Evolutionary conservation across 2,888 invertebrate genomes (phyloP).

Genomic region (Glyphotaelius pellucidus): DNA sequence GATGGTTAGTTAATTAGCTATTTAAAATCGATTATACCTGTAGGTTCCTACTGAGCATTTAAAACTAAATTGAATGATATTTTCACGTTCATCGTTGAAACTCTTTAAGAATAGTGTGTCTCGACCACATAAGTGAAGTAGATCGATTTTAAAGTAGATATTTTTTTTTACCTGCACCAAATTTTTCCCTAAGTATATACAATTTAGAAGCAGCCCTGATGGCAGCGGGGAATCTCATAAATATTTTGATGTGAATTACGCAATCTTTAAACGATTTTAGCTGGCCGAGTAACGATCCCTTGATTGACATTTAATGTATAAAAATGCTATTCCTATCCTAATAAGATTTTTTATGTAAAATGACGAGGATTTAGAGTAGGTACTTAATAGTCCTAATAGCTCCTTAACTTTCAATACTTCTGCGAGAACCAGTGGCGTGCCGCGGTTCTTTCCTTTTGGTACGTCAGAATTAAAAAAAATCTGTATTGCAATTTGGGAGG

Average conservation of each 20-base stretch:
- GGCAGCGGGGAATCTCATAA: conserved; percentile 4
- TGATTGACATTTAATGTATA: not conserved
- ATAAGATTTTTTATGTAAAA: not conserved
- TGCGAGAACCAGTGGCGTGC: not conserved
- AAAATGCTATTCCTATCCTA: not conserved
- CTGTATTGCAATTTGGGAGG: too few species aligned
- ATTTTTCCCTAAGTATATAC: not conserved
- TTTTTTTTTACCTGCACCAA: not conserved
- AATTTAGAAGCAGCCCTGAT: not conserved
- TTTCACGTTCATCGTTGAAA: too few species aligned
- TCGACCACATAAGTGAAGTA: not conserved
- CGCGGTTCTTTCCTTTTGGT: not conserved
- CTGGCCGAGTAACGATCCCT: conserved; percentile 11
- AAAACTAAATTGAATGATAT: too few species aligned
- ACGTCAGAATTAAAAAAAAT: not conserved
- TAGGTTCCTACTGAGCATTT: too few species aligned
- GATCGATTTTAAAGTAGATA: not conserved
- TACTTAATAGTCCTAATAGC: not conserved
- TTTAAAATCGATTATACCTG: too few species aligned
- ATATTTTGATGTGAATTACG: conserved; percentile 37
- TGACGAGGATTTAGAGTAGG: conserved; percentile 2
- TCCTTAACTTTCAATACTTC: not conserved
- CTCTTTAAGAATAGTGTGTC: too few species aligned
- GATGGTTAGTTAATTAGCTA: too few species aligned
- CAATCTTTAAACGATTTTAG: conserved; percentile 24